Evolutionary conservation across 2,797 vertebrate species (phyloP).

Genomic region (Rhynchotus rufescens): DNA sequence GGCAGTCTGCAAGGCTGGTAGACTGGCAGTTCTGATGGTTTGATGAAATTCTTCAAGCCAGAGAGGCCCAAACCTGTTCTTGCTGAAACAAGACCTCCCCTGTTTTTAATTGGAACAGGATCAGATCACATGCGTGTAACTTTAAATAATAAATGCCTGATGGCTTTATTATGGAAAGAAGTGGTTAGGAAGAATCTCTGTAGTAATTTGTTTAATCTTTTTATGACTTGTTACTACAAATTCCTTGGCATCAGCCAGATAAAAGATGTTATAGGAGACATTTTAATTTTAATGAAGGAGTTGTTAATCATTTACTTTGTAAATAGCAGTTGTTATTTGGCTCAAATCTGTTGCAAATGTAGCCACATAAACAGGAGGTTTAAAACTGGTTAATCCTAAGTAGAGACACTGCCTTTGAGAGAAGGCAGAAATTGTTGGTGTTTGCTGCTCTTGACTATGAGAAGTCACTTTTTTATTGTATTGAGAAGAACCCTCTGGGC

Average conservation of each 20-base stretch:
- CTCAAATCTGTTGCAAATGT: conserved; percentile 36
- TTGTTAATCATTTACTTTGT: conserved; percentile 53
- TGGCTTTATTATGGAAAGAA: background rate
- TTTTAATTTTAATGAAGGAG: background rate
- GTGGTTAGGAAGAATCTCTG: background rate
- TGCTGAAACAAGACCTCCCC: background rate
- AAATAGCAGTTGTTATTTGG: conserved; percentile 49
- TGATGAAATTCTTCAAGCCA: conserved; percentile 10
- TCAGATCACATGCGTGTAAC: background rate
- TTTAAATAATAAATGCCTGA: background rate
- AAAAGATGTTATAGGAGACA: background rate
- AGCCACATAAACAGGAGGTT: conserved; percentile 54
- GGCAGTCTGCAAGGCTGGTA: background rate
- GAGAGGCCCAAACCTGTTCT: background rate
- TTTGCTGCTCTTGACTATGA: conserved; percentile 41
- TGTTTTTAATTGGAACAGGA: background rate
- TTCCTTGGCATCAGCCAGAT: background rate
- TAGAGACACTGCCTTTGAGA: conserved; percentile 50
- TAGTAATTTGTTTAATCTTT: background rate
- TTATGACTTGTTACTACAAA: background rate
- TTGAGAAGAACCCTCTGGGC: conserved; percentile 35
- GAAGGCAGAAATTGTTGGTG: conserved; percentile 51
- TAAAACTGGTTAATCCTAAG: conserved; percentile 65
- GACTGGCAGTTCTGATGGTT: conserved; percentile 35
- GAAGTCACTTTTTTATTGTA: conserved; percentile 58